A percentile compares a stretch with the other conserved stretches of the same genome.
Evolutionary conservation across 2,113 vertebrate genomes (phyloP).

Genomic region (Dipodomys ordii): DNA sequence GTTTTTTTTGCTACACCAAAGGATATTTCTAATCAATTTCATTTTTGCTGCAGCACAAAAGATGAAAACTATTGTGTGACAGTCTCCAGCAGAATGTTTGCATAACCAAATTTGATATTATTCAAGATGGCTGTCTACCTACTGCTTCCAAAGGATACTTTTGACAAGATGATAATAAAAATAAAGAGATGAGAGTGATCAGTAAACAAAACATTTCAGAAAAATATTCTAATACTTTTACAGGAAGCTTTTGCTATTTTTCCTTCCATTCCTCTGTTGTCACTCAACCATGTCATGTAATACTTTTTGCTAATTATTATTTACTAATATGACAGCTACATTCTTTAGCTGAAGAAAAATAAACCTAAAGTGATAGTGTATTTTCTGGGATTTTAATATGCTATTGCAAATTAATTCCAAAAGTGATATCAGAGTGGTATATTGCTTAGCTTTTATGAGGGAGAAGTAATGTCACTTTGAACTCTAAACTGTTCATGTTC

Average conservation of each 20-base stretch:
- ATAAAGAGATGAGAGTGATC: slow-evolving; percentile 26
- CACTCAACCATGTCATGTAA: neutral
- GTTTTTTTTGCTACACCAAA: slow-evolving; percentile 58
- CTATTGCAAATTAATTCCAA: slow-evolving; percentile 55
- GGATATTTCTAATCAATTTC: slow-evolving; percentile 83
- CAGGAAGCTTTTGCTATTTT: slow-evolving; percentile 36
- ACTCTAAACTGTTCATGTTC: neutral
- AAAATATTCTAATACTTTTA: slow-evolving; percentile 45
- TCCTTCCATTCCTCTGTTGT: neutral
- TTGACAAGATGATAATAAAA: slow-evolving; percentile 73
- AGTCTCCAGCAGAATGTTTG: slow-evolving; percentile 63
- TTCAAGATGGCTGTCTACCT: slow-evolving; percentile 53
- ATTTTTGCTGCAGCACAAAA: slow-evolving; percentile 68
- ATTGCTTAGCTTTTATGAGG: slow-evolving; percentile 3
- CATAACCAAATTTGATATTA: slow-evolving; percentile 69
- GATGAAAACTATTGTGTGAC: slow-evolving; percentile 63
- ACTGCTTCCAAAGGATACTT: slow-evolving; percentile 49
- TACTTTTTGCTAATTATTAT: slow-evolving; percentile 58
- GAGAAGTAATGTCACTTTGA: neutral
- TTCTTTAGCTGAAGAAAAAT: slow-evolving; percentile 44
- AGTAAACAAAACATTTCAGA: slow-evolving; percentile 49
- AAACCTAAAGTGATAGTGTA: neutral
- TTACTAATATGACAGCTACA: slow-evolving; percentile 32
- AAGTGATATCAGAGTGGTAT: slow-evolving; percentile 40
- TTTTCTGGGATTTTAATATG: slow-evolving; percentile 51